phyloP scores from a whole-genome alignment of 2,797 vertebrate genomes.

The Clarias pachynema region DNA sequence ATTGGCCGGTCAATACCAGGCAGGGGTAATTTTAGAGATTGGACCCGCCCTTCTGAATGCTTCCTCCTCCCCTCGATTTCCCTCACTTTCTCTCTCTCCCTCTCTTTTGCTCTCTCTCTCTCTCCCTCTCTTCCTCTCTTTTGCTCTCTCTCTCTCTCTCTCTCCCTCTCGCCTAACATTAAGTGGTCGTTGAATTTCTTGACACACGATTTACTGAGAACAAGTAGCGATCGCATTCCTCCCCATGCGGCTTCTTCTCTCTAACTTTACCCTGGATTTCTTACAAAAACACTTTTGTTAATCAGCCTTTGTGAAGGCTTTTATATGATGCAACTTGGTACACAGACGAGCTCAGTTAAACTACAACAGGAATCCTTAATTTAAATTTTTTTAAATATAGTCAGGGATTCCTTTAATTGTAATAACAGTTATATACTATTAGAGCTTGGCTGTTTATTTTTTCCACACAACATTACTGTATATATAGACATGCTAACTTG shows the following conservation, averaged over 20 bases:
- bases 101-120: not conserved
- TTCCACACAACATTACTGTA: not conserved
- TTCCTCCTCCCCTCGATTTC: slow-evolving; percentile 49
- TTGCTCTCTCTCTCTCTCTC: not conserved
- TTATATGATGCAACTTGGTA: slow-evolving; percentile 39
- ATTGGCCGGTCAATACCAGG: slow-evolving; percentile 87
- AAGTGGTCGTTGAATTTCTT: slow-evolving; percentile 13
- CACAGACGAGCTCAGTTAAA: slow-evolving; percentile 18
- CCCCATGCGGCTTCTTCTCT: not conserved
- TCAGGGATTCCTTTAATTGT: not conserved
- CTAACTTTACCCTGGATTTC: not conserved
- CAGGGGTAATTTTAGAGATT: slow-evolving; percentile 81
- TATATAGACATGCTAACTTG: not conserved
- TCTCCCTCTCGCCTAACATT: not conserved
- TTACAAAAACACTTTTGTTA: not conserved
- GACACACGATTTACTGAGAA: slow-evolving; percentile 7
- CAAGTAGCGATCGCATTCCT: slow-evolving; percentile 18
- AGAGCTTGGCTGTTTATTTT: not conserved
- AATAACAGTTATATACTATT: not conserved
- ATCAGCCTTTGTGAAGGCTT: slow-evolving; percentile 2
- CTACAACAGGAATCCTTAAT: not conserved
- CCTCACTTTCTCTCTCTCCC: slow-evolving; percentile 7
- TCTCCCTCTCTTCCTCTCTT: not conserved
- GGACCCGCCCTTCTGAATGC: slow-evolving; percentile 58
- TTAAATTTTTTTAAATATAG: not conserved